These are phyloP conservation scores for Thaumatotibia leucotreta DNA, from an alignment of 1,140 invertebrate genomes.

Conservation along the genomic window DNA sequence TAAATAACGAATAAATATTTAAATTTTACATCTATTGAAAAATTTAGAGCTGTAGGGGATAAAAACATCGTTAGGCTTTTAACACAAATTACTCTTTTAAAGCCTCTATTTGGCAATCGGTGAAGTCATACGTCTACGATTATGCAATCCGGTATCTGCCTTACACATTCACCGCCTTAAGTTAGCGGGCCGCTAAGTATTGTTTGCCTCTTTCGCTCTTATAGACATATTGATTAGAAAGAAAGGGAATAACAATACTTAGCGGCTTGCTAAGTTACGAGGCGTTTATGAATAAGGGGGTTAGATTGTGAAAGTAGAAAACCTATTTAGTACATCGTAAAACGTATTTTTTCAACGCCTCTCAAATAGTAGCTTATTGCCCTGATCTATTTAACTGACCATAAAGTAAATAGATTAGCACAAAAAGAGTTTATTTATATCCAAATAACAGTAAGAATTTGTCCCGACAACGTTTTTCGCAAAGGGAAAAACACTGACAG, in stretches of 20 bases:
- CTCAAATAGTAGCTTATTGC: neutral
- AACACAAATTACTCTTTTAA: neutral
- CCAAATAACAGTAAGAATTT: neutral
- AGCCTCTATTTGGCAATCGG: neutral
- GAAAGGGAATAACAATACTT: too few species aligned
- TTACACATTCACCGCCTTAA: neutral
- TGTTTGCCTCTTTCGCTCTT: too few species aligned
- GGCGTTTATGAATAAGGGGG: too few species aligned
- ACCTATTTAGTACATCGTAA: neutral
- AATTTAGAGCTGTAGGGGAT: neutral
- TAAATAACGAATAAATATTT: neutral
- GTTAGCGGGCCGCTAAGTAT: too few species aligned
- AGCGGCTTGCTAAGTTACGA: too few species aligned
- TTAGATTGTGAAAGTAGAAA: too few species aligned
- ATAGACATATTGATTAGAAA: too few species aligned
- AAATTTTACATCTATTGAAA: neutral
- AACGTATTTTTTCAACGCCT: neutral
- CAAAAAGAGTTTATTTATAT: neutral
- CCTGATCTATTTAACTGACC: neutral
- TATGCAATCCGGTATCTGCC: neutral
- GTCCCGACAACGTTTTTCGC: constrained; percentile 38
- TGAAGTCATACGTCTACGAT: neutral
- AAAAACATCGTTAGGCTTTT: constrained; percentile 4
- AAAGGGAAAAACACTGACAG: constrained; percentile 35
- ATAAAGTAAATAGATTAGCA: neutral